Conservation (phyloP, 2,797 vertebrate species). For the Semotilus atromaculatus region DNA sequence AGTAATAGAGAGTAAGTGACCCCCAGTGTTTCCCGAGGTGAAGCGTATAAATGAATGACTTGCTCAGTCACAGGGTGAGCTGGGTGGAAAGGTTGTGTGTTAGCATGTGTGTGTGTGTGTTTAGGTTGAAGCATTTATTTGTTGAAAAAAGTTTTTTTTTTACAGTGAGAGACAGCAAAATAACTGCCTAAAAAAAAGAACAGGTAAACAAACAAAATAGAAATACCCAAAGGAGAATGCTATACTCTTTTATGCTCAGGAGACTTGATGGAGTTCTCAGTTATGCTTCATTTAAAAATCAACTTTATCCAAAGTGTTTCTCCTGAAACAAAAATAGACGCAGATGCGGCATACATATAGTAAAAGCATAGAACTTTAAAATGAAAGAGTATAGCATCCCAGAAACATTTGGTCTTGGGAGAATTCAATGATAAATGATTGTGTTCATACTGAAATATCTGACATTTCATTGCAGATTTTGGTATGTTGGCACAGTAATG, state of each 20-base stretch:
- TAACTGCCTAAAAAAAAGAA: conserved; percentile 10
- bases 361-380: background rate
- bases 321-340: conserved; percentile 11
- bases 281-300: conserved; percentile 22
- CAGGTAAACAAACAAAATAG: background rate
- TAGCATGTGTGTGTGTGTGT: background rate
- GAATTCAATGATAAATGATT: conserved; percentile 2
- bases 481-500: background rate
- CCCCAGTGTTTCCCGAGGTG: conserved; percentile 44
- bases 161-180: background rate
- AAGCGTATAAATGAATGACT: conserved; percentile 39
- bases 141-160: conserved; percentile 16
- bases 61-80: conserved; percentile 17
- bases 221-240: background rate
- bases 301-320: background rate
- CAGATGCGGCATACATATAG: background rate
- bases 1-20: conserved; percentile 41
- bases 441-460: background rate
- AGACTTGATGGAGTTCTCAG: conserved; percentile 14
- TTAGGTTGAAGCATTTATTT: conserved; percentile 18
- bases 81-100: background rate
- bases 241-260: background rate
- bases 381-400: background rate
- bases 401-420: background rate
- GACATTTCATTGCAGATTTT: background rate